Conservation (phyloP, 2,113 vertebrate species). For the Lepus americanus region DNA sequence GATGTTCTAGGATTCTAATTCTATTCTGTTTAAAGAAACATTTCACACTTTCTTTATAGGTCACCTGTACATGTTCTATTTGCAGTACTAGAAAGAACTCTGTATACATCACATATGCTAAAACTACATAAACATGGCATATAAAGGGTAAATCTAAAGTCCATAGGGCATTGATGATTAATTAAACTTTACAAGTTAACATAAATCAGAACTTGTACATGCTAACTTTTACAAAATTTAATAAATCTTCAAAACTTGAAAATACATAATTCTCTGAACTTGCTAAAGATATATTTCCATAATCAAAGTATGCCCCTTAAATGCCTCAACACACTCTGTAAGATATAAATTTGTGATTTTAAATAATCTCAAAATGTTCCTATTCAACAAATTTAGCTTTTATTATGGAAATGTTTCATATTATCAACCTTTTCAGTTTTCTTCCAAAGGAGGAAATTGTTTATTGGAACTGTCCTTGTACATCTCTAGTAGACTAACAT, state of each 20-base stretch:
- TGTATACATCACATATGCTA: neutral
- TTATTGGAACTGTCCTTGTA: neutral
- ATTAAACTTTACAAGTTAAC: neutral
- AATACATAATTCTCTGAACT: neutral
- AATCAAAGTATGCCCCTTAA: neutral
- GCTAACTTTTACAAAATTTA: conserved; percentile 1
- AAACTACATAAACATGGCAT: neutral
- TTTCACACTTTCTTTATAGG: neutral
- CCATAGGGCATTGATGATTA: neutral
- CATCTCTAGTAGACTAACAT: neutral
- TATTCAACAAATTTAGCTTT: neutral
- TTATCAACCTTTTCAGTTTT: neutral
- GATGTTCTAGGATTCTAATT: neutral
- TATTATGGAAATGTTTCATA: neutral
- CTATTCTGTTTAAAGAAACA: neutral
- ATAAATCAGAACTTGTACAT: neutral
- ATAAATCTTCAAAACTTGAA: conserved; percentile 2
- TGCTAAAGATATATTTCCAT: neutral
- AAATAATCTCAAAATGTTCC: neutral
- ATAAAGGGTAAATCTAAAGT: neutral
- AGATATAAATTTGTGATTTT: neutral
- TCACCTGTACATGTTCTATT: too few species aligned
- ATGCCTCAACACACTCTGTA: neutral
- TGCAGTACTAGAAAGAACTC: neutral
- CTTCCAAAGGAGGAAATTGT: neutral